These are phyloP conservation scores for Lanius ludovicianus DNA, from an alignment of 2,113 vertebrate genomes.

Conservation along the genomic window DNA sequence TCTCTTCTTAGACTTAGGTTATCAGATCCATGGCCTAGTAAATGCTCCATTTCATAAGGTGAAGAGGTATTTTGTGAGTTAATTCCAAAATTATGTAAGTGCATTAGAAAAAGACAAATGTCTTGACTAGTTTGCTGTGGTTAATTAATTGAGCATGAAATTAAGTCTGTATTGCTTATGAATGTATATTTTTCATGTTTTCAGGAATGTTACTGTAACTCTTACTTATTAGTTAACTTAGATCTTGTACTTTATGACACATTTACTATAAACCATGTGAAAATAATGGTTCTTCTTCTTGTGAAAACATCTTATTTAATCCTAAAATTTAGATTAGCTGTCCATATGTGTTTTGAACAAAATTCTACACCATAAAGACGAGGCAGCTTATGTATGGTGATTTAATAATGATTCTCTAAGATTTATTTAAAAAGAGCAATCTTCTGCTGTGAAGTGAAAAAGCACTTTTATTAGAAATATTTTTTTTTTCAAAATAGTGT, in stretches of 20 bases:
- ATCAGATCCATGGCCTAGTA: not conserved
- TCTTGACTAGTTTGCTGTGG: not conserved
- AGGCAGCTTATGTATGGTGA: fast-evolving
- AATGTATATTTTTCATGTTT: not conserved
- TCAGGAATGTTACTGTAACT: not conserved
- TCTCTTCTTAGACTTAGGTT: not conserved
- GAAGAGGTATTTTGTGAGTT: not conserved
- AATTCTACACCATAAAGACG: not conserved
- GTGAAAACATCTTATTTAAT: not conserved
- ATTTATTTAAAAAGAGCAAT: not conserved
- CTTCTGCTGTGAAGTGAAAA: not conserved
- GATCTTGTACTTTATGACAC: not conserved
- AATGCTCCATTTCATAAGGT: not conserved
- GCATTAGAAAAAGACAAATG: not conserved
- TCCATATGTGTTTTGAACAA: not conserved
- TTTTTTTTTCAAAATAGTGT: not conserved
- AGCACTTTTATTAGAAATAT: not conserved
- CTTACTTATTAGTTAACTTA: not conserved
- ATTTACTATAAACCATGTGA: not conserved
- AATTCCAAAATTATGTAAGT: not conserved
- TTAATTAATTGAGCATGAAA: not conserved
- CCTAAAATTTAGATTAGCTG: not conserved
- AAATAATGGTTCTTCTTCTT: not conserved
- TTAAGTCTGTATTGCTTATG: not conserved
- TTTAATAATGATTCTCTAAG: not conserved